A percentile compares a stretch with the other conserved stretches of the same genome.
Conservation (phyloP, 2,113 vertebrate genomes). For the Hippocampus comes region DNA sequence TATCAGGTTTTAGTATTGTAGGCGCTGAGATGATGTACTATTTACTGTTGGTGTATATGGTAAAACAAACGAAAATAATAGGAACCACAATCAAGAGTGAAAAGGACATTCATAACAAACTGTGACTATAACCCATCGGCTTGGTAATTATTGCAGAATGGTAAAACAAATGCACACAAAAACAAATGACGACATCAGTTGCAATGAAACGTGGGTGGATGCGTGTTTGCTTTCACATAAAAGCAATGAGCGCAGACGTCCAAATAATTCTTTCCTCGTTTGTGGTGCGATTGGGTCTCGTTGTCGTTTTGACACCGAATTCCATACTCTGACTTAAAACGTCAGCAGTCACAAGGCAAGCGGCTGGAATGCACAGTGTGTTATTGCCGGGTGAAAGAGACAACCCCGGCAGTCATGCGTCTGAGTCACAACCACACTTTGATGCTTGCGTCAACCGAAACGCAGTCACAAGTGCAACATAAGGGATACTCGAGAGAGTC, state of each 20-base stretch:
- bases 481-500: neutral
- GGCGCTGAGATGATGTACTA: neutral
- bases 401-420: slow-evolving; percentile 1
- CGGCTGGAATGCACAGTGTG: slow-evolving; percentile 15
- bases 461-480: slow-evolving; percentile 18
- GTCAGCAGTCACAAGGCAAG: slow-evolving; percentile 38
- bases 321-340: neutral
- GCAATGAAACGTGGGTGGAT: slow-evolving; percentile 7
- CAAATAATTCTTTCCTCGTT: neutral
- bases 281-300: neutral
- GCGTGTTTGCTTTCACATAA: neutral
- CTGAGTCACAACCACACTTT: neutral
- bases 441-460: neutral
- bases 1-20: neutral
- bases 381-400: slow-evolving; percentile 19
- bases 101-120: neutral
- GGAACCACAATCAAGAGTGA: neutral
- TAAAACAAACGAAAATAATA: neutral
- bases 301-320: neutral
- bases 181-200: slow-evolving; percentile 8
- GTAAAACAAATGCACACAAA: neutral
- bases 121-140: neutral
- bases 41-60: neutral
- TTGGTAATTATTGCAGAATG: slow-evolving; percentile 4
- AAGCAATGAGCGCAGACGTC: neutral